Base-by-base conservation (phyloP, 1,140 invertebrate genomes). In the Asbolus verrucosus region DNA sequence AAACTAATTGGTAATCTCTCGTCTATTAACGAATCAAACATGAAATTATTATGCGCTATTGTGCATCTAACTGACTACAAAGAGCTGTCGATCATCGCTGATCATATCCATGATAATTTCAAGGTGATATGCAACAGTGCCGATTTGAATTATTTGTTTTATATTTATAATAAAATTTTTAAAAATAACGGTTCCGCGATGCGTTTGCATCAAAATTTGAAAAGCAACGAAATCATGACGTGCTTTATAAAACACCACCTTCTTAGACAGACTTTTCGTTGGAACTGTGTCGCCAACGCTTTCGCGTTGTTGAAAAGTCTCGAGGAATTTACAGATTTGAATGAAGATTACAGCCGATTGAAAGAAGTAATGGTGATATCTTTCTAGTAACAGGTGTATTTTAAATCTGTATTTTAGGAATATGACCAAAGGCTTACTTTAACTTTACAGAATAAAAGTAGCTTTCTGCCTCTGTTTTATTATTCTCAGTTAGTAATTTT, bases 91-190 rank as follows among this genome's bases (percentile, higher is more conserved):
- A 14, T 33, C 13, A 63, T 63, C 8, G 61, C 61, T 8, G 18
- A 63, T 21, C 21, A 63, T 13, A 41, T 63, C 2, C 19, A 63
- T 11, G 15, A 63, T 19, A 6, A 63, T 21, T 63, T 63, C 16
- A 63, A 14, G 21, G 41, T 13, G 33, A 41, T 63, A 24, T 63
- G 36, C 36, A 63, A 38, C 18, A 39, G 24, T 63, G 8, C 61
- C 16, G 21, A 63, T 24, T 63, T 63, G 33, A 38, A 39, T 39
- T 41, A 63, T 21, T 63, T 41, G 2, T 39, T 63, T 21, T 38
- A 63, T 19, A 63, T 63, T 63, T 63, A 63, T 19, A 63, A 39
- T n/a, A 63, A 63, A 41, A 39, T 63, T n/a, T 39, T 39, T 16
- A 63, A 63, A 19, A 39, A 63, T 13, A 24, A 19, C 5, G n/a